phyloP scores from a whole-genome alignment of 2,797 vertebrate genomes.

The Thamnophis elegans region DNA sequence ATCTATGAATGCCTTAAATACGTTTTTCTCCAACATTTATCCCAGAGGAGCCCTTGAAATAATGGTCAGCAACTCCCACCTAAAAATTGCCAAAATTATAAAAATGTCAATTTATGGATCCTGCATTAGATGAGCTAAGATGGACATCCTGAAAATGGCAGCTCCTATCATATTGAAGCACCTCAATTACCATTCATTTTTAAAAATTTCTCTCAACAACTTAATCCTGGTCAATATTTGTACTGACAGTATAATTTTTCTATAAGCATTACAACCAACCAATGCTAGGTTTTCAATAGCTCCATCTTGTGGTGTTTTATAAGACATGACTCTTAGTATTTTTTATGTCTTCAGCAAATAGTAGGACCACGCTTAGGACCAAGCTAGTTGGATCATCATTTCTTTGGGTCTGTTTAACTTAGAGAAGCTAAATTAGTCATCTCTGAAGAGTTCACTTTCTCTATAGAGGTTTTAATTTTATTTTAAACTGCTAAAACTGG shows the following conservation, averaged over 20 bases:
- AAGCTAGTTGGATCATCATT: background rate
- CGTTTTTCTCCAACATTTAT: background rate
- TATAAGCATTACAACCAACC: background rate
- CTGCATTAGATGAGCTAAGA: background rate
- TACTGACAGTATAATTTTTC: background rate
- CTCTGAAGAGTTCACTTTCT: background rate
- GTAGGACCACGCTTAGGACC: background rate
- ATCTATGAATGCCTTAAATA: background rate
- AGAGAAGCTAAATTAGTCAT: background rate
- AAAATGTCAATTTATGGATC: background rate
- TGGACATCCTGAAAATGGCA: background rate
- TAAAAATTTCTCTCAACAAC: background rate
- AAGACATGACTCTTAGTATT: background rate
- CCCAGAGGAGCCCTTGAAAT: background rate
- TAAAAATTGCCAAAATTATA: background rate
- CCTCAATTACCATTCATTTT: too few species aligned
- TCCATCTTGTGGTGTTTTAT: conserved; percentile 8
- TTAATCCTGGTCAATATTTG: background rate
- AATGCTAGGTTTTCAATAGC: background rate
- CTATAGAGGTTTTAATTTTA: background rate
- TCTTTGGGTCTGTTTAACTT: background rate
- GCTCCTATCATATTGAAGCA: background rate
- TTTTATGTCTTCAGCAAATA: background rate
- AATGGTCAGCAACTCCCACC: background rate
- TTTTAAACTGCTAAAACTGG: background rate